These are phyloP conservation scores for Burhinus oedicnemus DNA, from an alignment of 2,113 vertebrate genomes.

Conservation along the genomic window DNA sequence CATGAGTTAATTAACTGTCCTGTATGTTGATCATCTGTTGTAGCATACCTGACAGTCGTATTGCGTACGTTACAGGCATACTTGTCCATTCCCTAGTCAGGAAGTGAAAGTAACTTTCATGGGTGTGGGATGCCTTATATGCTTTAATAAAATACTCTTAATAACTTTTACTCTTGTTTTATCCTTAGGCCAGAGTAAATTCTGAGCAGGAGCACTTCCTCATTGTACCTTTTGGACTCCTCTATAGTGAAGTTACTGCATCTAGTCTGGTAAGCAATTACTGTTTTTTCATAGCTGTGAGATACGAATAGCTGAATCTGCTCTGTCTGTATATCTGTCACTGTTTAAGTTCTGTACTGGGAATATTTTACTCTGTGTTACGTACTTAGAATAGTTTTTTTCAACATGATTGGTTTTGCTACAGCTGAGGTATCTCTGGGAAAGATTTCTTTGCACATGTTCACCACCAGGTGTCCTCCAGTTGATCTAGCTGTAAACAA, in stretches of 20 bases:
- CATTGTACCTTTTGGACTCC: constrained; percentile 94
- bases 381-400: neutral
- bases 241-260: constrained; percentile 96
- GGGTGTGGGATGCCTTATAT: neutral
- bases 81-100: neutral
- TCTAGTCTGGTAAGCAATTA: constrained; percentile 90
- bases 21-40: neutral
- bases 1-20: neutral
- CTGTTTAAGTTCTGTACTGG: neutral
- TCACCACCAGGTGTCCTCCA: neutral
- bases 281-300: neutral
- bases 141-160: neutral
- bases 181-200: constrained; percentile 87
- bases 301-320: neutral
- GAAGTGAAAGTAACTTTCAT: neutral
- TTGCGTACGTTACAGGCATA: neutral
- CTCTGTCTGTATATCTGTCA: neutral
- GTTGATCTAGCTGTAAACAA: neutral
- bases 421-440: neutral
- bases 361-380: neutral
- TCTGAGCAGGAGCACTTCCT: constrained; percentile 94
- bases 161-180: neutral
- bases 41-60: neutral
- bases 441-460: neutral
- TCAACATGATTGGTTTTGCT: neutral